These are phyloP conservation scores for Trachops cirrhosus DNA, from an alignment of 2,797 vertebrate genomes.

Conservation along the genomic window DNA sequence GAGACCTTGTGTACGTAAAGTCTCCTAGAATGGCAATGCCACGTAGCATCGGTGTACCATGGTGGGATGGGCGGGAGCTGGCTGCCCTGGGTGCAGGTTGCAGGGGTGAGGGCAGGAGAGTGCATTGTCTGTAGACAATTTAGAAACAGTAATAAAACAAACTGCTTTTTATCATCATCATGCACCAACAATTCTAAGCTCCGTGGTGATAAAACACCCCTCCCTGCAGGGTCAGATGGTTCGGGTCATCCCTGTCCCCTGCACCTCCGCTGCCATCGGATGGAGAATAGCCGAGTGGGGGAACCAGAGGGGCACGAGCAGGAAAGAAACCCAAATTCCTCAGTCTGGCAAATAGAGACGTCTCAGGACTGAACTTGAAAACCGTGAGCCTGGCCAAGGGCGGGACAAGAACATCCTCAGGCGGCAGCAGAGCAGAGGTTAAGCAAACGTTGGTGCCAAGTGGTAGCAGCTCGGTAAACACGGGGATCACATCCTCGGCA, in stretches of 20 bases:
- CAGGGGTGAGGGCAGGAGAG: rapidly evolving
- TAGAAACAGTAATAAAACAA: not conserved
- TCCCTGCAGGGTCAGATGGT: not conserved
- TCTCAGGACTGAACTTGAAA: constrained; percentile 62
- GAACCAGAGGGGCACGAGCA: not conserved
- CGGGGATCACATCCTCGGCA: not conserved
- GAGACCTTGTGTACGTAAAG: not conserved
- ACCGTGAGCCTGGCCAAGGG: constrained; percentile 30
- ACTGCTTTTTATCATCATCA: not conserved
- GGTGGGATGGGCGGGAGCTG: not conserved
- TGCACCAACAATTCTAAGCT: not conserved
- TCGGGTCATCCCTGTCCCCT: rapidly evolving
- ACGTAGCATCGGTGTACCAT: not conserved
- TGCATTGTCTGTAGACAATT: not conserved
- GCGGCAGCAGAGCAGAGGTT: constrained; percentile 7
- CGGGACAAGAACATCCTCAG: constrained; percentile 7
- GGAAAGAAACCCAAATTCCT: constrained; percentile 37
- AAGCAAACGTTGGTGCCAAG: constrained; percentile 19
- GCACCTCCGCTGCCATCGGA: rapidly evolving
- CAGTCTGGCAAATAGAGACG: constrained; percentile 42
- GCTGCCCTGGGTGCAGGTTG: not conserved
- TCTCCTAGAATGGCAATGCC: not conserved
- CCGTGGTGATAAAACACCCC: not conserved
- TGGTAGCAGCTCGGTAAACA: not conserved
- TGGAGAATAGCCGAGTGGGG: not conserved